phyloP scores from a whole-genome alignment of 2,888 invertebrate genomes.

The Ceriagrion tenellum region DNA sequence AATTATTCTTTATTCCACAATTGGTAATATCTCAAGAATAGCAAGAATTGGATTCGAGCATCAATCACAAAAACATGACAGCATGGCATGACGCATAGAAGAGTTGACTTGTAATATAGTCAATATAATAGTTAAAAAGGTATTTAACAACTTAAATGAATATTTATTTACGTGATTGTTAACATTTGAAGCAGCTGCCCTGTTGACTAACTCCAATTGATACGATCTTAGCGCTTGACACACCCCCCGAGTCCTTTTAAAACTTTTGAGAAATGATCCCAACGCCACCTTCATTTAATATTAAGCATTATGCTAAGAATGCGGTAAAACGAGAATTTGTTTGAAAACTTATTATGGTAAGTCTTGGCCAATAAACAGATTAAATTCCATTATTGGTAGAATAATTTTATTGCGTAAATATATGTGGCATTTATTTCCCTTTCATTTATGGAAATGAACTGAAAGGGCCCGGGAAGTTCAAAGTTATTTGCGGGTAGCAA shows the following conservation, averaged over 20 bases:
- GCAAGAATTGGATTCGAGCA: background rate
- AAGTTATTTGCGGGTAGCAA: background rate
- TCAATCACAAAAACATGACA: background rate
- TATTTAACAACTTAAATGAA: background rate
- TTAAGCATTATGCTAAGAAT: background rate
- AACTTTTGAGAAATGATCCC: conserved; percentile 33
- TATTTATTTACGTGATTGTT: background rate
- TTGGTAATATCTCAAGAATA: background rate
- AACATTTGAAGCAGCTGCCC: background rate
- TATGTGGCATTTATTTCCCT: too few relatives aligned
- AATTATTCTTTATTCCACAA: background rate
- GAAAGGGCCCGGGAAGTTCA: background rate
- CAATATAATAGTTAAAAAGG: background rate
- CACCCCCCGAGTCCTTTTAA: conserved; percentile 54
- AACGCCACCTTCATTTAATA: conserved; percentile 46
- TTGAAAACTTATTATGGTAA: background rate
- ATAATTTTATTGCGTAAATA: background rate
- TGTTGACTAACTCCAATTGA: background rate
- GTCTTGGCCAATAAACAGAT: background rate
- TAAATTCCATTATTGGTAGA: background rate
- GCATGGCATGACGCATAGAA: background rate
- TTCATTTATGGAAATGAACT: background rate
- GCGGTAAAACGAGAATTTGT: background rate
- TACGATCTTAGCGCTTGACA: background rate
- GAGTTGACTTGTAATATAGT: background rate